Evolutionary conservation across 2,888 invertebrate species (phyloP).

Genomic region (Congeria kusceri): DNA sequence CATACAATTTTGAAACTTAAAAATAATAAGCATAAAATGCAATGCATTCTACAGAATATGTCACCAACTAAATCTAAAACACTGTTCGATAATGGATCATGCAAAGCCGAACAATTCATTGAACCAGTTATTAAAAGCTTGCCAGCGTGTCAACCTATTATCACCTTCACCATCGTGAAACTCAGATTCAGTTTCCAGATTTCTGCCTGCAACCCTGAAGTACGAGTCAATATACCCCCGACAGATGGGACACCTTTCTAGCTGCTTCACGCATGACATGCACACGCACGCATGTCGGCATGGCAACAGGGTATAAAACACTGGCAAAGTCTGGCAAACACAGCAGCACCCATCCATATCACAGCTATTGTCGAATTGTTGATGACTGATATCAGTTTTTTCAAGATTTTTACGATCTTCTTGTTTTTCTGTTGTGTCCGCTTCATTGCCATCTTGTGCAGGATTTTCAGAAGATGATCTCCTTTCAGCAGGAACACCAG

Average conservation of each 20-base stretch:
- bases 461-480: background rate
- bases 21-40: too few relatives aligned
- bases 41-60: too few relatives aligned
- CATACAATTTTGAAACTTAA: too few relatives aligned
- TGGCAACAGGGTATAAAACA: slow-evolving; percentile 92
- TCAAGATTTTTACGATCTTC: too few relatives aligned
- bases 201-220: slow-evolving; percentile 86
- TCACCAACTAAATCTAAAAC: too few relatives aligned
- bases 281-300: slow-evolving; percentile 95
- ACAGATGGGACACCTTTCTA: slow-evolving; percentile 95
- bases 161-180: slow-evolving; percentile 12
- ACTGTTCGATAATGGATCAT: slow-evolving; percentile 2
- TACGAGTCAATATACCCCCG: slow-evolving; percentile 93
- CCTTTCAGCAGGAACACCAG: background rate
- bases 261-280: slow-evolving; percentile 91
- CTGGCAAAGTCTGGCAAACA: slow-evolving; percentile 92
- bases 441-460: background rate
- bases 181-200: background rate
- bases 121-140: slow-evolving; percentile 64
- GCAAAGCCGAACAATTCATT: slow-evolving; percentile 72
- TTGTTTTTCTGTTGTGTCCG: background rate
- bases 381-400: too few relatives aligned
- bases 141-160: slow-evolving; percentile 55
- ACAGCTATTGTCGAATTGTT: too few relatives aligned
- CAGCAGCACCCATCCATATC: slow-evolving; percentile 87